Conservation (phyloP, 2,888 invertebrate genomes). For the Drosophila monieri region DNA sequence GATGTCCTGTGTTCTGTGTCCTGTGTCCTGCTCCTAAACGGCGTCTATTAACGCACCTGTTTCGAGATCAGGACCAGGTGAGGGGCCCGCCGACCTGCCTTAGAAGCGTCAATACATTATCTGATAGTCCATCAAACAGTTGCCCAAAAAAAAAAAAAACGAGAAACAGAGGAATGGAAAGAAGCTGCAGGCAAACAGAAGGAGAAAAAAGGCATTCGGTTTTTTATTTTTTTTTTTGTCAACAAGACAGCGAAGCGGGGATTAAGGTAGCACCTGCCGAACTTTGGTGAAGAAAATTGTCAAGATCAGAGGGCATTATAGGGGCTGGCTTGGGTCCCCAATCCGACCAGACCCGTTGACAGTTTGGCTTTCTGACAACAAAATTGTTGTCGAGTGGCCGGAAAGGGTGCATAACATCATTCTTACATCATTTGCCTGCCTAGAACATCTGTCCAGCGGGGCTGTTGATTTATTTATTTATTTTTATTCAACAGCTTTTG, state of each 20-base stretch:
- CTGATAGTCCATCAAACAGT: constrained; percentile 67
- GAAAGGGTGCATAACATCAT: constrained; percentile 31
- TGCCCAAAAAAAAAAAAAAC: constrained; percentile 29
- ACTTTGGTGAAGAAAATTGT: constrained; percentile 37
- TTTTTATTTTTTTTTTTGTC: constrained; percentile 48
- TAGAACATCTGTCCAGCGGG: constrained; percentile 34
- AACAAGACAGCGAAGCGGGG: constrained; percentile 63
- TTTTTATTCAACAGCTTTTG: constrained; percentile 36
- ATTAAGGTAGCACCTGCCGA: constrained; percentile 73
- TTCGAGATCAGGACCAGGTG: constrained; percentile 16
- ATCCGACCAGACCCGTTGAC: constrained; percentile 64
- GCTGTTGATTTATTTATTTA: constrained; percentile 35
- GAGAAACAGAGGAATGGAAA: neutral
- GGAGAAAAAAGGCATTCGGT: constrained; percentile 34
- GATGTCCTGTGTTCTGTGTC: neutral
- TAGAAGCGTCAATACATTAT: constrained; percentile 74
- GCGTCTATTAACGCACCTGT: constrained; percentile 69
- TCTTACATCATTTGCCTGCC: constrained; percentile 45
- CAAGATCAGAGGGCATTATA: neutral
- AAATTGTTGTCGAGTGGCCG: constrained; percentile 60
- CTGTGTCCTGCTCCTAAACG: constrained; percentile 42
- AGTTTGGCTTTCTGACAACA: constrained; percentile 74
- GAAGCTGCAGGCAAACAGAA: constrained; percentile 36
- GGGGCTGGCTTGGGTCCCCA: no score
- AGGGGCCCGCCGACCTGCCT: constrained; percentile 45